Percentiles rank a stretch among this genome's conserved stretches.
phyloP scores from a whole-genome alignment of 2,888 invertebrate genomes.

The Sphaeridia pumilis region DNA sequence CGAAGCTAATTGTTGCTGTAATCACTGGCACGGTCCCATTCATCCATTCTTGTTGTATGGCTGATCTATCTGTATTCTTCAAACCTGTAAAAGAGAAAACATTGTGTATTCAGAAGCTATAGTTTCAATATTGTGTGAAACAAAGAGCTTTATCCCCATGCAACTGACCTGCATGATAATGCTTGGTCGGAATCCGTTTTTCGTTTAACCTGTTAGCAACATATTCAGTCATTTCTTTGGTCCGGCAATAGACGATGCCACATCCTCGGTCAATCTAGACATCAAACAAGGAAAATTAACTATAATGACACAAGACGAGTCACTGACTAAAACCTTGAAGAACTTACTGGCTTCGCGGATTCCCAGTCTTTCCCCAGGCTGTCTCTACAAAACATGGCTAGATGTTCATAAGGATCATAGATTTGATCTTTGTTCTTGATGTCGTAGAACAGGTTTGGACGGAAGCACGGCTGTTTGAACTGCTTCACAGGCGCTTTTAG shows the following conservation, averaged over 20 bases:
- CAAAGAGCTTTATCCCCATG: too few relatives aligned
- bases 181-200: slow-evolving; percentile 60
- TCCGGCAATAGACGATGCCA: slow-evolving; percentile 91
- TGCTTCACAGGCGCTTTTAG: slow-evolving; percentile 54
- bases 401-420: slow-evolving; percentile 65
- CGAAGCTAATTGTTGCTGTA: slow-evolving; percentile 94
- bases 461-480: slow-evolving; percentile 82
- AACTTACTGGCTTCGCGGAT: slow-evolving; percentile 32
- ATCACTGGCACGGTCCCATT: slow-evolving; percentile 76
- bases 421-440: slow-evolving; percentile 76
- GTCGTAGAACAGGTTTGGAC: slow-evolving; percentile 89
- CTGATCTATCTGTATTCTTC: slow-evolving; percentile 57
- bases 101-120: neutral
- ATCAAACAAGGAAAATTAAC: too few relatives aligned
- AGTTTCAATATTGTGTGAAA: too few relatives aligned
- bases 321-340: neutral
- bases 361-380: slow-evolving; percentile 50
- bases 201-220: slow-evolving; percentile 63
- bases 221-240: slow-evolving; percentile 77
- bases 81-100: slow-evolving; percentile 46
- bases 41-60: slow-evolving; percentile 86
- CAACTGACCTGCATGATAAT: slow-evolving; percentile 90
- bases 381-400: slow-evolving; percentile 60
- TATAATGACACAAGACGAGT: too few relatives aligned
- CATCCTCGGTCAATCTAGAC: slow-evolving; percentile 45